Conservation (phyloP, 37 sponge, comb jelly and placozoan species). For the Beroe forskalii region DNA sequence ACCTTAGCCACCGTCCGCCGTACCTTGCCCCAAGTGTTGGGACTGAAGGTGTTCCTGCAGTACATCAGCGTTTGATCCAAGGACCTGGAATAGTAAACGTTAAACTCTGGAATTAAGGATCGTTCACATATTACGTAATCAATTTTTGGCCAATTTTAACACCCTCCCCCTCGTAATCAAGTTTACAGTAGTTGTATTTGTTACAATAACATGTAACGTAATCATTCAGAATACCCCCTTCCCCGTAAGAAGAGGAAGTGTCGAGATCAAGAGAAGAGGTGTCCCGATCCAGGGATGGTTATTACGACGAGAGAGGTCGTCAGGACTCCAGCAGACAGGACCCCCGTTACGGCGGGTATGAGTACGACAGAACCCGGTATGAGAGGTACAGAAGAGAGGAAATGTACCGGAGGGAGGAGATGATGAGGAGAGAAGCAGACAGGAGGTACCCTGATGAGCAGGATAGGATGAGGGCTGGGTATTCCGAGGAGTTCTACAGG, state of each 20-base stretch:
- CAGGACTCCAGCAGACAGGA: neutral
- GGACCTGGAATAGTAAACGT: too few relatives aligned
- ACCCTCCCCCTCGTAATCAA: too few relatives aligned
- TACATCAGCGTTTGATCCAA: slow-evolving; percentile 19
- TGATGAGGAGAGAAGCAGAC: neutral
- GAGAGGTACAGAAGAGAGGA: slow-evolving; percentile 39
- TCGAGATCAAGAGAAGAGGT: neutral
- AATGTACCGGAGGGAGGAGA: slow-evolving; percentile 29
- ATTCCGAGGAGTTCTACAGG: neutral
- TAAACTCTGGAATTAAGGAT: too few relatives aligned
- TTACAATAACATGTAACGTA: too few relatives aligned
- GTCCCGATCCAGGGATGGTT: neutral
- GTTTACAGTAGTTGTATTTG: too few relatives aligned
- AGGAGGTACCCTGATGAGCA: neutral
- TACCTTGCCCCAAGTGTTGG: neutral
- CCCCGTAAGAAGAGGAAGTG: neutral
- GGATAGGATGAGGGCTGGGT: neutral
- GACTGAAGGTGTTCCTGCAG: slow-evolving; percentile 39
- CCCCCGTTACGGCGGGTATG: neutral
- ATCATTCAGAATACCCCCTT: too few relatives aligned
- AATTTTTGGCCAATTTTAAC: too few relatives aligned
- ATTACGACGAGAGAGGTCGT: neutral
- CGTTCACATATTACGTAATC: too few relatives aligned
- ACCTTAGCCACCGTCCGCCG: neutral
- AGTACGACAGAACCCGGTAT: neutral